Percentiles rank a stretch among this genome's conserved stretches.
These are phyloP conservation scores for Dermolepida albohirtum DNA, from an alignment of 2,888 invertebrate genomes.

Conservation along the genomic window DNA sequence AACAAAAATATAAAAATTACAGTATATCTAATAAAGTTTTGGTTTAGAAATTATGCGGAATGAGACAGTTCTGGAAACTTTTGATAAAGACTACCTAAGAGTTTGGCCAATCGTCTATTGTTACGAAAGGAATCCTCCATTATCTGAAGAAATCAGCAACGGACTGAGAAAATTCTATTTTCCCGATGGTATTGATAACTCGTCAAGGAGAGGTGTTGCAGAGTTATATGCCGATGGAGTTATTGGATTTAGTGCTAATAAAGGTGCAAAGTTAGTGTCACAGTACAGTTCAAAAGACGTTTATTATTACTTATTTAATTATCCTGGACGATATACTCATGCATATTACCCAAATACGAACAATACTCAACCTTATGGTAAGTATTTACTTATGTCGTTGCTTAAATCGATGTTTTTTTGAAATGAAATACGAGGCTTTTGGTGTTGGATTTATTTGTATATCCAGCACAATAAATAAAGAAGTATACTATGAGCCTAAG, in stretches of 20 bases:
- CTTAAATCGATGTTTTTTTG: too few species aligned
- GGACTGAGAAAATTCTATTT: constrained; percentile 69
- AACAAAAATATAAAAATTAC: too few species aligned
- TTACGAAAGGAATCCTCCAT: constrained; percentile 70
- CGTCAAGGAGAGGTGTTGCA: constrained; percentile 62
- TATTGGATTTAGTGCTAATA: constrained; percentile 71
- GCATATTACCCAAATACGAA: constrained; percentile 68
- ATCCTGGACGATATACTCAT: constrained; percentile 72
- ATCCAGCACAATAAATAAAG: too few species aligned
- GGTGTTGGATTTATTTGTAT: neutral
- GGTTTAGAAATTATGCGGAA: constrained; percentile 68
- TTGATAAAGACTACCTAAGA: constrained; percentile 72
- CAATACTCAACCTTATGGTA: constrained; percentile 56
- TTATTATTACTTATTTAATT: constrained; percentile 74
- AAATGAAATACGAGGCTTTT: neutral
- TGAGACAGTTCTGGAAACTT: constrained; percentile 66
- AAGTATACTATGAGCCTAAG: too few species aligned
- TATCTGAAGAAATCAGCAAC: constrained; percentile 67
- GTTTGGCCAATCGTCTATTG: constrained; percentile 75
- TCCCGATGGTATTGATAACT: constrained; percentile 62
- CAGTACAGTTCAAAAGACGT: constrained; percentile 69
- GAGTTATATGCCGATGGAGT: constrained; percentile 71
- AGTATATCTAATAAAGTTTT: neutral
- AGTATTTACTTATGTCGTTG: constrained; percentile 1
- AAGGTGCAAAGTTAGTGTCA: constrained; percentile 71